Evolutionary conservation across 2,797 vertebrate species (phyloP).

Genomic region (Acridotheres tristis): DNA sequence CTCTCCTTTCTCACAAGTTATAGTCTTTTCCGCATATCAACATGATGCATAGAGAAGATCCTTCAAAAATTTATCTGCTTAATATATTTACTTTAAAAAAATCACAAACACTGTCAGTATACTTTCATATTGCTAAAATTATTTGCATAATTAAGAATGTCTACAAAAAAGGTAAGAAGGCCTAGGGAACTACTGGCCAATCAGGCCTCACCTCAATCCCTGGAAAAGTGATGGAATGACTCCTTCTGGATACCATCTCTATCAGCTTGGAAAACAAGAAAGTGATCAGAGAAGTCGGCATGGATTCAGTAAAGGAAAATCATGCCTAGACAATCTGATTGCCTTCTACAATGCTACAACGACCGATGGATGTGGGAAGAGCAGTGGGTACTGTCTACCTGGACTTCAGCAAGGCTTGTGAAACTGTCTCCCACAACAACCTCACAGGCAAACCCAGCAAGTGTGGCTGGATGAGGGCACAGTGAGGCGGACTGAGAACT

Average conservation of each 20-base stretch:
- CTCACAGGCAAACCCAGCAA: neutral
- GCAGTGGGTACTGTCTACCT: neutral
- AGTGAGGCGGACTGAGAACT: neutral
- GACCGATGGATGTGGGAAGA: neutral
- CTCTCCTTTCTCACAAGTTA: too few species aligned
- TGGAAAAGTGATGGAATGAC: neutral
- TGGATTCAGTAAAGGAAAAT: neutral
- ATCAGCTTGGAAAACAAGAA: neutral
- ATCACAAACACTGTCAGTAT: neutral
- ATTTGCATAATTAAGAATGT: neutral
- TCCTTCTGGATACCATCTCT: neutral
- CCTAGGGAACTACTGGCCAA: too few species aligned
- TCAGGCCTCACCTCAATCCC: neutral
- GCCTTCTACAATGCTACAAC: neutral
- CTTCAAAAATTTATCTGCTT: neutral
- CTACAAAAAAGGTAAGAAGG: neutral
- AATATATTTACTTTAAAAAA: neutral
- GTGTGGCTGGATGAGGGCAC: neutral
- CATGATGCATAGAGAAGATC: neutral
- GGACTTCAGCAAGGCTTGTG: neutral
- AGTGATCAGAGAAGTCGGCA: neutral
- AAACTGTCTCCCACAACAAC: neutral
- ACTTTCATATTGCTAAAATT: neutral
- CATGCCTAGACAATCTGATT: neutral
- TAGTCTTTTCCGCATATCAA: neutral